Conservation (phyloP, 1,140 invertebrate genomes). For the Glossosoma conforme region DNA sequence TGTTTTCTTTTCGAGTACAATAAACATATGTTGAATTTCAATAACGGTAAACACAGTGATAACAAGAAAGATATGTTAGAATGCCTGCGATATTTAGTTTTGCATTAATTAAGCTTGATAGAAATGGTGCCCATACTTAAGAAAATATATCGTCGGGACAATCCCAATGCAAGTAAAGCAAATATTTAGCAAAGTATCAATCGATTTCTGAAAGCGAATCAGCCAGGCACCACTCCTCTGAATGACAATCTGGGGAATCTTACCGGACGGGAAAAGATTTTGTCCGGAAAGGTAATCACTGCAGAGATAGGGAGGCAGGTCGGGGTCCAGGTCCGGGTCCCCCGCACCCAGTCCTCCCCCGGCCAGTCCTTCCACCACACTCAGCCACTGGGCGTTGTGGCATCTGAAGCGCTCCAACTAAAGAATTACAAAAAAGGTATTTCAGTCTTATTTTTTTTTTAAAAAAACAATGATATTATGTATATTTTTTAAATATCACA, state of each 20-base stretch:
- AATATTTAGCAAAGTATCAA: neutral
- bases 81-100: too few relatives aligned
- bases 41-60: too few relatives aligned
- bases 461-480: too few relatives aligned
- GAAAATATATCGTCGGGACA: too few relatives aligned
- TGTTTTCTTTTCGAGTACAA: too few relatives aligned
- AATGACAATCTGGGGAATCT: slow-evolving; percentile 3
- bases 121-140: too few relatives aligned
- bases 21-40: too few relatives aligned
- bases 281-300: slow-evolving; percentile 67
- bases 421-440: slow-evolving; percentile 9
- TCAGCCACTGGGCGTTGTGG: slow-evolving; percentile 97
- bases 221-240: too few relatives aligned
- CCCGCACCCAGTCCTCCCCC: slow-evolving; percentile 40
- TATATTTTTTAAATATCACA: too few relatives aligned
- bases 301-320: slow-evolving; percentile 65
- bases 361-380: slow-evolving; percentile 76
- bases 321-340: slow-evolving; percentile 50
- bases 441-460: neutral
- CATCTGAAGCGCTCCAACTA: slow-evolving; percentile 88
- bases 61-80: too few relatives aligned
- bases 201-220: neutral
- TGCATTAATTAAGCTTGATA: too few relatives aligned
- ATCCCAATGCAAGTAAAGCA: too few relatives aligned
- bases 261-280: slow-evolving; percentile 62